Evolutionary conservation across 2,797 vertebrate species (phyloP), one percentile per base, ranked within the genome.

Genomic region (Sorex maritimensis): DNA sequence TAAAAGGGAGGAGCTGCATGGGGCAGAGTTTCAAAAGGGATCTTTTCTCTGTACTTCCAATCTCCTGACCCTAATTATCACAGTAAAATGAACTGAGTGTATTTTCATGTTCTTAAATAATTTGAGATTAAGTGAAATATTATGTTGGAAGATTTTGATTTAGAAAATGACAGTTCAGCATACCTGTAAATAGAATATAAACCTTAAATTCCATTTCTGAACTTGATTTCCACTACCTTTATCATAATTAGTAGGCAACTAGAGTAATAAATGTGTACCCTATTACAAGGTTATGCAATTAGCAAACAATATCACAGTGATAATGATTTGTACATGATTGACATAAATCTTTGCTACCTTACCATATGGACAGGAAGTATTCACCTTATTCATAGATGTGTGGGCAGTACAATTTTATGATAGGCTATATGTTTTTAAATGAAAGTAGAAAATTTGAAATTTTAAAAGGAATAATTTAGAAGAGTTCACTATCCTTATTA

Each of bases 281-380:
- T 34, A 2, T 34, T 34, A 34, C 34, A 34, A 26, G 19, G 65
- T 58, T 92, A 26, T 30, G 23, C n/a, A 80, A 80, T 79, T 89
- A 94, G 7, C 55, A 90, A 95, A 75, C 85, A 90, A 94, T 94
- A 80, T 82, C 86, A 78, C 23, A 77, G 6, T 85, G 30, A 21
- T 49, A 86, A 34, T 88, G 65, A 75, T 63, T 77, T 88, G 86
- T 67, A 74, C 3, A 87, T 87, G 52, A 93, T 41, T 92, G 78
- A 72, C 63, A 74, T 28, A 61, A 21, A 46, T 15, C 46, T 92
- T 67, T 77, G 65, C 28, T 67, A 93, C 68, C 14, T 71, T 92
- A 19, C 5, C 73, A 83, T 93, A 84, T 91, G n/a, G 23, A 68
- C 8, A 49, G 11, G 41, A 52, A 92, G 94, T 93, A 85, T 23